Base-by-base conservation (phyloP, 2,797 vertebrate species). In the Scarus forsteni region DNA sequence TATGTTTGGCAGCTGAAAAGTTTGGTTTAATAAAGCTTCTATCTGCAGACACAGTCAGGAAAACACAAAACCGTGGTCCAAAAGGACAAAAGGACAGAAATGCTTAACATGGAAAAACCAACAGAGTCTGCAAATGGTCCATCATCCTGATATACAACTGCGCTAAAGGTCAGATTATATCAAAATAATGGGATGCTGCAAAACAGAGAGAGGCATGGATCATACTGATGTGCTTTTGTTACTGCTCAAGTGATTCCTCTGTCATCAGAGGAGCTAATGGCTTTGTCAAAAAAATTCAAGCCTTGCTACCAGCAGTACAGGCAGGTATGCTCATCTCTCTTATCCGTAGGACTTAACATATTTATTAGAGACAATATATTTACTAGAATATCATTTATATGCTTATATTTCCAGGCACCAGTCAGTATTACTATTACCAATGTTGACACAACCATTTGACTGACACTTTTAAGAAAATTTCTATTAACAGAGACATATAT, bases 141-240 rank as follows among this genome's bases (percentile, higher is more conserved):
- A 55, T 44, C 2, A 19, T 61, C 72, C 45, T 64, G 8, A 71
- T 50, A 36, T 8, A 62, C 46, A 71, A 64, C 6, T 48, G 67
- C 16, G n/a, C 55, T 51, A 54, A 79, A 64, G 54, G 65, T 71
- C 40, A 18, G 56, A 0, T 44, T 11, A 70, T 56, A 65, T 76
- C 12, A 70, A 70, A 71, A 68, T 72, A 61, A 81, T 72, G 56
- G 14, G 60, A 43, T 4, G 13, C 16, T 36, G 50, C n/a, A 60
- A 34, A 69, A 57, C 0, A 50, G 27, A 52, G 43, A 46, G 49
- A 50, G 54, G 54, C 35, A 68, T 34, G 36, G 38, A 77, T 67
- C 61, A 19, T 67, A 73, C 65, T 18, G 40, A 66, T 36, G 42
- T 67, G 49, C 43, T 34, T 14, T 16, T 55, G 46, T 60, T 56